These are phyloP conservation scores for Bombus waltoni DNA, from an alignment of 1,140 invertebrate genomes.

Conservation along the genomic window DNA sequence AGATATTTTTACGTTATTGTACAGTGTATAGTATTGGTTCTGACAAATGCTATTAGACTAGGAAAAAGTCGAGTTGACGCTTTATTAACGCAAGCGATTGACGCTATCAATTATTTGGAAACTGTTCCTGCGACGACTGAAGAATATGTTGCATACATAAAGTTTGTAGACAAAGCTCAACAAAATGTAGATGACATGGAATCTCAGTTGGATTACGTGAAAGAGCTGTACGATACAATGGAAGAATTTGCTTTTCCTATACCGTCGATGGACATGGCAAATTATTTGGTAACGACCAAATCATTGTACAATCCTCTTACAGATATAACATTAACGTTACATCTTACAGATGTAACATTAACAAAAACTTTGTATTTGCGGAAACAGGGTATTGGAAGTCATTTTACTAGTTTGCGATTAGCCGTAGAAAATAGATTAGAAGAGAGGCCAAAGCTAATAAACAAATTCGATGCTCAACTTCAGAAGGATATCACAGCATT, in stretches of 20 bases:
- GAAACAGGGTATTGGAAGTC: constrained; percentile 71
- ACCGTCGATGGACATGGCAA: constrained; percentile 85
- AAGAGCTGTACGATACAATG: constrained; percentile 89
- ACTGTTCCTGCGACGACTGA: constrained; percentile 85
- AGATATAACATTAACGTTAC: too few relatives aligned
- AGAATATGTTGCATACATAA: constrained; percentile 87
- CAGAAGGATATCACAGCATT: constrained; percentile 86
- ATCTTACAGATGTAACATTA: neutral
- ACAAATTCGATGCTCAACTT: constrained; percentile 84
- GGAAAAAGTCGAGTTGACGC: constrained; percentile 85
- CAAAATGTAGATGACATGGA: constrained; percentile 86
- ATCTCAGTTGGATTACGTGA: constrained; percentile 86
- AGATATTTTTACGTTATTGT: neutral
- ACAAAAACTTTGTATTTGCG: neutral
- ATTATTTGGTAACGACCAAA: constrained; percentile 83
- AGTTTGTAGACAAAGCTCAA: constrained; percentile 87
- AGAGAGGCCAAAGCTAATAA: constrained; percentile 83
- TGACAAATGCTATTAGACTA: constrained; percentile 75
- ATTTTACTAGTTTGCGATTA: constrained; percentile 74
- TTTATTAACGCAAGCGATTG: constrained; percentile 84
- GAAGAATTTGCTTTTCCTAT: constrained; percentile 87
- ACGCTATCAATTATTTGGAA: constrained; percentile 85
- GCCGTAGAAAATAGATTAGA: constrained; percentile 84
- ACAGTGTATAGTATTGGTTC: neutral
- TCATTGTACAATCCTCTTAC: neutral